Evolutionary conservation across 2,113 vertebrate genomes (phyloP).

Genomic region (Montifringilla adamsi): DNA sequence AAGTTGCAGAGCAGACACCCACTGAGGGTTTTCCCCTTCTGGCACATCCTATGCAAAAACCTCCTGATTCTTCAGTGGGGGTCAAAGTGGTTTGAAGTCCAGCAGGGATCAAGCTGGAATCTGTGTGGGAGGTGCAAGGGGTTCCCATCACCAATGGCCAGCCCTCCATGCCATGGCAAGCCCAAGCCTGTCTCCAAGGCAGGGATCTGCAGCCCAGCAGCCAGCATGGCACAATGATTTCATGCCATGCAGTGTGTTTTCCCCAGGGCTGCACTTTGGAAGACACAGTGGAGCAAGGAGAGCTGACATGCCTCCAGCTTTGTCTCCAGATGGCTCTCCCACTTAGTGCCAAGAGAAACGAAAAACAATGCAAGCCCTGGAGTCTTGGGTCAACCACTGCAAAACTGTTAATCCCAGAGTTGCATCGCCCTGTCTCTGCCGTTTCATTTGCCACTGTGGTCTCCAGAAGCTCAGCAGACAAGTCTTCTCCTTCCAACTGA

Average conservation of each 20-base stretch:
- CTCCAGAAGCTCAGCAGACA: background rate
- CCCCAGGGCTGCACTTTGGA: background rate
- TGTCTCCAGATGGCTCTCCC: background rate
- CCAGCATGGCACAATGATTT: background rate
- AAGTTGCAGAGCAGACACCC: background rate
- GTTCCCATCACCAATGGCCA: background rate
- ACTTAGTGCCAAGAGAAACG: background rate
- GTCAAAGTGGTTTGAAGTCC: background rate
- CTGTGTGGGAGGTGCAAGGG: background rate
- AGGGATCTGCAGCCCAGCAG: background rate
- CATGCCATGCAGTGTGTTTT: background rate
- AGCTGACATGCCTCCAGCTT: background rate
- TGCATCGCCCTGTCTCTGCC: background rate
- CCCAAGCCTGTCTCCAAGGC: background rate
- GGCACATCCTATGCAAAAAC: background rate
- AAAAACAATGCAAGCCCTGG: background rate
- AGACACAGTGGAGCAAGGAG: background rate
- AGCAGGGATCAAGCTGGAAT: background rate
- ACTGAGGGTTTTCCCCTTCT: background rate
- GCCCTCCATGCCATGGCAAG: background rate
- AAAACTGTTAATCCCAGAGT: background rate
- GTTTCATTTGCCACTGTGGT: background rate
- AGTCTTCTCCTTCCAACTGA: background rate
- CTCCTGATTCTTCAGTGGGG: background rate
- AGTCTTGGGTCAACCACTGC: background rate